Evolutionary conservation across 2,888 invertebrate species (phyloP).

Genomic region (Melikaiella ostensackeni): DNA sequence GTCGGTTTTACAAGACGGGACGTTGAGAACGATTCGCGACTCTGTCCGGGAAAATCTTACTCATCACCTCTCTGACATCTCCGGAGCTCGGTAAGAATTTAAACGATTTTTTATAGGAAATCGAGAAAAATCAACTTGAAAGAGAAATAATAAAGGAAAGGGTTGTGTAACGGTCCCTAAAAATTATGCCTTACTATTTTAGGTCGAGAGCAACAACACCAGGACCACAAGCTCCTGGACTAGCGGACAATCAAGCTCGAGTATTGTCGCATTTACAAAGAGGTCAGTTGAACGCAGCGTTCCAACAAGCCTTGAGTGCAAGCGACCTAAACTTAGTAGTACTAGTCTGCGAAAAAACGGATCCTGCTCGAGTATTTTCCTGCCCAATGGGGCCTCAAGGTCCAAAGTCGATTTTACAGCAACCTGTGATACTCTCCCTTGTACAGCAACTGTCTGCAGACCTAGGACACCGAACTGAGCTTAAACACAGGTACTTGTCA

Average conservation of each 20-base stretch:
- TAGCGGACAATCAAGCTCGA: constrained; percentile 71
- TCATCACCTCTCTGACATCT: constrained; percentile 72
- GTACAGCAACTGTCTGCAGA: constrained; percentile 97
- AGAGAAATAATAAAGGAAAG: neutral
- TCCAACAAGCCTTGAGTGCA: constrained; percentile 93
- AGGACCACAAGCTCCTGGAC: constrained; percentile 79
- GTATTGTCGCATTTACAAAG: constrained; percentile 74
- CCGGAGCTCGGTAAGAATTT: constrained; percentile 67
- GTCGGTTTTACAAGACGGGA: constrained; percentile 67
- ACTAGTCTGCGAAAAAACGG: constrained; percentile 90
- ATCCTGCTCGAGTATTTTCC: constrained; percentile 87
- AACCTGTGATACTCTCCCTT: constrained; percentile 93
- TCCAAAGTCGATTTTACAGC: constrained; percentile 86
- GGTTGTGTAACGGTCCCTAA: neutral
- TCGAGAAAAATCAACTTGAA: neutral
- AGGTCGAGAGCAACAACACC: constrained; percentile 88
- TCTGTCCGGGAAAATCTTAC: constrained; percentile 72
- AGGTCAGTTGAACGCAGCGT: constrained; percentile 91
- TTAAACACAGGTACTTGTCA: constrained; percentile 84
- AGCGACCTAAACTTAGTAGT: constrained; percentile 93
- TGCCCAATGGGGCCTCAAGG: constrained; percentile 73
- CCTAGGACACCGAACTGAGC: constrained; percentile 89
- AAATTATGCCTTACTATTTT: constrained; percentile 78
- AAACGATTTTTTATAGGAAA: no score
- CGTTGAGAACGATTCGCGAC: constrained; percentile 69